Percentiles rank a stretch among this genome's conserved stretches.
Evolutionary conservation across 2,797 vertebrate species (phyloP).

Genomic region (Bradypodion ventrale): DNA sequence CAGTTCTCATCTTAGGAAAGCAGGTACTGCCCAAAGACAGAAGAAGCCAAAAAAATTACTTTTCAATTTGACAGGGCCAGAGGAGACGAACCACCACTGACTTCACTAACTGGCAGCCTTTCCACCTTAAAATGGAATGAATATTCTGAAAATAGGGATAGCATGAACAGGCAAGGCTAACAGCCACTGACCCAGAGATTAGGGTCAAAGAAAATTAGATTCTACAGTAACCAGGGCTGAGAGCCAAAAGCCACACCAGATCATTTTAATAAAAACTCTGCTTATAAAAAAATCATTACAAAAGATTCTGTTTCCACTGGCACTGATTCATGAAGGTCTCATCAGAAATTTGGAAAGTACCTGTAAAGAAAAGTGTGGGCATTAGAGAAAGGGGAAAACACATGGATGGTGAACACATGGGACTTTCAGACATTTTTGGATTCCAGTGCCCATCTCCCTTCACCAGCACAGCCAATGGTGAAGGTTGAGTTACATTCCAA

Average conservation of each 20-base stretch:
- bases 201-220: conserved; percentile 15
- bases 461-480: background rate
- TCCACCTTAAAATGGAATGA: background rate
- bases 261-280: background rate
- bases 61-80: background rate
- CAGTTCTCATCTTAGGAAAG: background rate
- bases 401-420: background rate
- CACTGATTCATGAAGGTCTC: conserved; percentile 23
- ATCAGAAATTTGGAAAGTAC: background rate
- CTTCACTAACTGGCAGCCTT: conserved; percentile 2
- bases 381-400: background rate
- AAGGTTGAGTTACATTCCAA: background rate
- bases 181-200: background rate
- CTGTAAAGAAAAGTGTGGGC: background rate
- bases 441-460: background rate
- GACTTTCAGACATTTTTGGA: background rate
- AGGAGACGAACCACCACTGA: background rate
- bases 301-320: conserved; percentile 21
- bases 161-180: conserved; percentile 12
- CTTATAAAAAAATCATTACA: conserved; percentile 18
- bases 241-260: conserved; percentile 9
- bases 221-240: conserved; percentile 15
- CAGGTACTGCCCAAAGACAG: background rate
- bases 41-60: background rate
- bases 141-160: background rate